These are phyloP conservation scores for Triops cancriformis DNA, from an alignment of 1,140 invertebrate genomes.

Conservation along the genomic window DNA sequence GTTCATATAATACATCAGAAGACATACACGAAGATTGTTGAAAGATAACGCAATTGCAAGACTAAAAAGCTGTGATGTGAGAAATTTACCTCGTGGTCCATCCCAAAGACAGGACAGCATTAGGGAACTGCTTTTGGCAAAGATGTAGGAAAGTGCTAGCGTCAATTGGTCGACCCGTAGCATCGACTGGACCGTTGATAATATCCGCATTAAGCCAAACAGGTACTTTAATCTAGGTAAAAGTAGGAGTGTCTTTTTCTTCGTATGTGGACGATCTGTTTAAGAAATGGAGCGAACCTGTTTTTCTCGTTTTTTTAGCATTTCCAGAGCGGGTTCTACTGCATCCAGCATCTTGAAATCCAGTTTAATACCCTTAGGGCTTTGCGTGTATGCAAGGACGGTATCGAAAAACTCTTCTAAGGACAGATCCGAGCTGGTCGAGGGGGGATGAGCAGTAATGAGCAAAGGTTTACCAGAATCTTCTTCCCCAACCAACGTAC, in stretches of 20 bases:
- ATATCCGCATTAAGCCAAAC: conserved; percentile 88
- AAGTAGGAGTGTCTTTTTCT: conserved; percentile 15
- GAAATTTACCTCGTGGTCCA: conserved; percentile 65
- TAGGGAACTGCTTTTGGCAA: conserved; percentile 49
- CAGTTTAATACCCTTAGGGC: conserved; percentile 68
- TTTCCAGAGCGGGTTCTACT: conserved; percentile 54
- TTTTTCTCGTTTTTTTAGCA: conserved; percentile 43
- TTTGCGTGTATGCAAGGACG: conserved; percentile 44
- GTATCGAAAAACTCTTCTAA: conserved; percentile 60
- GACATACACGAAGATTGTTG: too few species aligned
- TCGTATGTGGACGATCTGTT: neutral
- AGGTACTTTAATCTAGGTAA: conserved; percentile 54
- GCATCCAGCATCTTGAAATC: conserved; percentile 78
- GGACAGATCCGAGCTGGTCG: conserved; percentile 59
- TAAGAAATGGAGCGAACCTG: conserved; percentile 37
- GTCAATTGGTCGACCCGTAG: conserved; percentile 52
- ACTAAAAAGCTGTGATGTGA: neutral
- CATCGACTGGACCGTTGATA: conserved; percentile 62
- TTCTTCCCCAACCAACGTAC: conserved; percentile 44
- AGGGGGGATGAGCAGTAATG: conserved; percentile 79
- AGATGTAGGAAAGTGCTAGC: conserved; percentile 53
- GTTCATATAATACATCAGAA: too few species aligned
- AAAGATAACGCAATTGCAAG: too few species aligned
- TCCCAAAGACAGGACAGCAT: conserved; percentile 66
- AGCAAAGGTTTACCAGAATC: conserved; percentile 45